Evolutionary conservation across 2,888 invertebrate species (phyloP).

Genomic region (Serrognathus titanus): DNA sequence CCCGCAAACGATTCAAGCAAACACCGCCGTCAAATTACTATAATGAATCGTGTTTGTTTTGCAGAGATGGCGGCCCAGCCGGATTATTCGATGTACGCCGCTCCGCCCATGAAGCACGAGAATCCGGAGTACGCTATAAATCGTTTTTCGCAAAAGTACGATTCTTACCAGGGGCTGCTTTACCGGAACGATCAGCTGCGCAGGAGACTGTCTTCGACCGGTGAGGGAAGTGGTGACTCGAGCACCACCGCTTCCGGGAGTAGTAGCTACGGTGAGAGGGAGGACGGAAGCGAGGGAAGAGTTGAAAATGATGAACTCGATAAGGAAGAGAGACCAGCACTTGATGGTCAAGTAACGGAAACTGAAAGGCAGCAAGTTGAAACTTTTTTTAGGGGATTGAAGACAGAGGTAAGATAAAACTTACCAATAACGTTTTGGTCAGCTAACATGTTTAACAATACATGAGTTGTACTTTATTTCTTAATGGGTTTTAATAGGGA

Average conservation of each 20-base stretch:
- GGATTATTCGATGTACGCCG: slow-evolving; percentile 20
- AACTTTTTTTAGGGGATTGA: slow-evolving; percentile 70
- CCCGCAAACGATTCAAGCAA: no score
- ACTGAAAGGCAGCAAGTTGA: slow-evolving; percentile 67
- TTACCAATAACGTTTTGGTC: no score
- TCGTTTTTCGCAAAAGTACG: slow-evolving; percentile 42
- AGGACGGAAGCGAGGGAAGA: slow-evolving; percentile 57
- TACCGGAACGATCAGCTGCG: slow-evolving; percentile 42
- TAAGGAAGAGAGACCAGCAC: slow-evolving; percentile 43
- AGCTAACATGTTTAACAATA: no score
- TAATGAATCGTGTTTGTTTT: background rate
- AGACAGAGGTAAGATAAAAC: slow-evolving; percentile 58
- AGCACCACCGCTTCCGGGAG: slow-evolving; percentile 52
- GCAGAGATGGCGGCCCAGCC: slow-evolving; percentile 14
- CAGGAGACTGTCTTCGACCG: slow-evolving; percentile 58
- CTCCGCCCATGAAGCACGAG: slow-evolving; percentile 40
- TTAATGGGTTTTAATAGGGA: no score
- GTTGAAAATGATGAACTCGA: slow-evolving; percentile 51
- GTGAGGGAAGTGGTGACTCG: slow-evolving; percentile 53
- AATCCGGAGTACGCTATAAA: slow-evolving; percentile 38
- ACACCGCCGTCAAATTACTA: no score
- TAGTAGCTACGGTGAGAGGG: slow-evolving; percentile 49
- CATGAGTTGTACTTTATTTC: no score
- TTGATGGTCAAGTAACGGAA: slow-evolving; percentile 56
- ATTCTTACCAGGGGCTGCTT: slow-evolving; percentile 43